Percentiles rank a stretch among this genome's conserved stretches.
Evolutionary conservation across 2,113 vertebrate genomes (phyloP).

Genomic region (Falcunculus frontatus): DNA sequence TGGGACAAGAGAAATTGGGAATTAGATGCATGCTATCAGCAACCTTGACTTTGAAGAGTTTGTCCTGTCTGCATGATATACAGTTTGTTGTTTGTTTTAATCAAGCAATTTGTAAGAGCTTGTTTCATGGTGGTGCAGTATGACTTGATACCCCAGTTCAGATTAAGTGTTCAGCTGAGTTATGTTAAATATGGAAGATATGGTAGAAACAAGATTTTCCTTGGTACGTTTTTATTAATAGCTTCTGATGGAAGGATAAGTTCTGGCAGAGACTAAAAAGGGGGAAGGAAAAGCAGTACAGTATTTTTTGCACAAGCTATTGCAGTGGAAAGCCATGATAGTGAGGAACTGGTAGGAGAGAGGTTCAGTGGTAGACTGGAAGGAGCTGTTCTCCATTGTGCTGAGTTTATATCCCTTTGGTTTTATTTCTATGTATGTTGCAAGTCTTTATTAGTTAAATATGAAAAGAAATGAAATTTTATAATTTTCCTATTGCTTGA

Average conservation of each 20-base stretch:
- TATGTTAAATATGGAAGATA: background rate
- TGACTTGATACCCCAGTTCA: background rate
- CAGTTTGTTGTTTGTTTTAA: background rate
- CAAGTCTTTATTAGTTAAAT: background rate
- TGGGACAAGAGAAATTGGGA: background rate
- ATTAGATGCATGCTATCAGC: background rate
- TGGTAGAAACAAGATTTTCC: background rate
- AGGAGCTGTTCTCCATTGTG: background rate
- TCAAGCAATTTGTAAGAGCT: background rate
- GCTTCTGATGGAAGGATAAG: slow-evolving; percentile 11
- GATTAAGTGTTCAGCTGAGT: background rate
- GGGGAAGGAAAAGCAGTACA: background rate
- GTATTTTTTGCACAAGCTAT: background rate
- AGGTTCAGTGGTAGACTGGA: background rate
- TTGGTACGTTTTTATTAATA: background rate
- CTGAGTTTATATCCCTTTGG: background rate
- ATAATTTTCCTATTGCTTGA: background rate
- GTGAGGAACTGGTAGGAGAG: background rate
- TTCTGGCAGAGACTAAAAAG: background rate
- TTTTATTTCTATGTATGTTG: background rate
- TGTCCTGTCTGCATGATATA: background rate
- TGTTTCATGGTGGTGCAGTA: background rate
- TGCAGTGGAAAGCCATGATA: background rate
- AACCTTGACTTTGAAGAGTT: background rate
- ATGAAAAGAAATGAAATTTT: background rate